Conservation (phyloP, 2,797 vertebrate species). For the Pseudotriccus pelzelni region DNA sequence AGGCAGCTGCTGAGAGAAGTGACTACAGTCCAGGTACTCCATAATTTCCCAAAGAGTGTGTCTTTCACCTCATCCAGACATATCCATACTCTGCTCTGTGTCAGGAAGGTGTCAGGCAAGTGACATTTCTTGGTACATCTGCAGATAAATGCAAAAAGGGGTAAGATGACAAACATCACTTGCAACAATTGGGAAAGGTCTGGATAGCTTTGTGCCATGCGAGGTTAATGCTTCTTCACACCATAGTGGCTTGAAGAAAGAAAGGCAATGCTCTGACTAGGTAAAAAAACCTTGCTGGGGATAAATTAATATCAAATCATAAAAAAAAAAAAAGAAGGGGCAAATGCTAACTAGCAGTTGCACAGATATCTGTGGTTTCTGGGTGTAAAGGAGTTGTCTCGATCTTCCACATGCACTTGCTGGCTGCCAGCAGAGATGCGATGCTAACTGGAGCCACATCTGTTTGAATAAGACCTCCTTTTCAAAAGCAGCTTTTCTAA, state of each 20-base stretch:
- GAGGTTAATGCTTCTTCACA: rapidly evolving
- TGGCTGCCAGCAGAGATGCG: background rate
- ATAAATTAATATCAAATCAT: background rate
- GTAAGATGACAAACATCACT: background rate
- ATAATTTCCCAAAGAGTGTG: background rate
- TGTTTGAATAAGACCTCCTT: background rate
- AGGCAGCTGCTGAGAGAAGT: background rate
- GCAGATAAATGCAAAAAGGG: background rate
- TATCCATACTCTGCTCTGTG: background rate
- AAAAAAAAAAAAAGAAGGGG: background rate
- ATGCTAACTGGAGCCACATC: background rate
- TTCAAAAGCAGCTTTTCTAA: background rate
- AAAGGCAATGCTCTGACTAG: background rate
- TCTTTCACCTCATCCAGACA: background rate
- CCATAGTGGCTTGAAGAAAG: background rate
- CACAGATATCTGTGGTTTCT: background rate
- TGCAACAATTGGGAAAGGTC: background rate
- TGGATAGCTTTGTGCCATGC: background rate
- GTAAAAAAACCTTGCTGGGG: background rate
- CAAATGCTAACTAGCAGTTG: background rate
- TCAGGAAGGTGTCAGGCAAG: background rate
- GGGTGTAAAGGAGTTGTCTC: background rate
- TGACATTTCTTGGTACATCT: background rate
- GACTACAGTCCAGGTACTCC: background rate
- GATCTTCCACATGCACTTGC: background rate